Percentiles rank a stretch among this genome's conserved stretches.
Evolutionary conservation across 2,113 vertebrate species (phyloP).

Genomic region (cattle (Bos taurus)): ARS-UCD2.0 NC_037340.1:4901501-4902000

Average conservation of each 20-base stretch:
- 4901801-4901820: not conserved
- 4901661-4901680: not conserved
- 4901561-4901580: not conserved
- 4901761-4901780: not conserved
- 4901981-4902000: not conserved
- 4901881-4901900: not conserved
- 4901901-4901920: not conserved
- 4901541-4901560: not conserved
- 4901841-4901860: not conserved
- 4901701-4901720: not conserved
- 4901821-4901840: not conserved
- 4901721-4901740: not conserved
- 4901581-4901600: not conserved
- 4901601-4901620: not conserved
- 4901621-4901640: not conserved
- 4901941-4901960: not conserved
- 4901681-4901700: not conserved
- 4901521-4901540: not conserved
- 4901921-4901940: not conserved
- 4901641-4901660: not conserved
- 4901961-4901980: not conserved
- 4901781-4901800: not conserved
- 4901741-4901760: not conserved
- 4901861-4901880: not conserved
- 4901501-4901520: not conserved